phyloP scores from a whole-genome alignment of 2,888 invertebrate genomes.

The Drosophila mulleri region DNA sequence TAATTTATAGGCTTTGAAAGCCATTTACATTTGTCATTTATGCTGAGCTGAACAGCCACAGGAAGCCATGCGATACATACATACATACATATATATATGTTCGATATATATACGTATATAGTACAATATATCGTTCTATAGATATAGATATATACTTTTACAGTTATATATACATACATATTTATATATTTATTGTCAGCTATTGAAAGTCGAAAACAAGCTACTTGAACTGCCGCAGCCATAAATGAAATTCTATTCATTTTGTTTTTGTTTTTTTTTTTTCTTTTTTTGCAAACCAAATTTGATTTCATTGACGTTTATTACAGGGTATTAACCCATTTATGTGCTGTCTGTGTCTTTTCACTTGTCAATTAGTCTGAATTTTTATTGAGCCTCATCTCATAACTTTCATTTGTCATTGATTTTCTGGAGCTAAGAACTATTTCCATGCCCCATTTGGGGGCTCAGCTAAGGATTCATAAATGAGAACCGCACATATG shows the following conservation, averaged over 20 bases:
- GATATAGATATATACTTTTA: conserved; percentile 9
- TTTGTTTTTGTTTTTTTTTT: background rate
- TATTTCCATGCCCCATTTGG: no score
- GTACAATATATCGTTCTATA: background rate
- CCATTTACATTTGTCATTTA: conserved; percentile 74
- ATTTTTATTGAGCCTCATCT: background rate
- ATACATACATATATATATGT: background rate
- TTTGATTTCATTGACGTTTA: conserved; percentile 1
- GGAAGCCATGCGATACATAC: conserved; percentile 35
- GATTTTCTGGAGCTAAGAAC: conserved; percentile 5
- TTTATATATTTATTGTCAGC: conserved; percentile 37
- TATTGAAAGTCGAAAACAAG: conserved; percentile 40
- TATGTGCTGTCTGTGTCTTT: background rate
- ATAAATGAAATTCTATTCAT: conserved; percentile 56
- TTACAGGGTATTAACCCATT: conserved; percentile 6
- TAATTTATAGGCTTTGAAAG: conserved; percentile 79
- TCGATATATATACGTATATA: background rate
- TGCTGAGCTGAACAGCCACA: conserved; percentile 52
- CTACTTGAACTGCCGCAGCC: conserved; percentile 41
- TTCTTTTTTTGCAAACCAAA: background rate
- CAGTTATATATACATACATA: conserved; percentile 2
- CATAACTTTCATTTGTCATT: conserved; percentile 61
- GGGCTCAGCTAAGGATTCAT: no score
- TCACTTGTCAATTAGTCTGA: background rate
- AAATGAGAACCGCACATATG: background rate